Percentiles rank a stretch among this genome's conserved stretches.
Conservation (phyloP, 35 echinoderm and acorn worm species). For the Apostichopus californicus region DNA sequence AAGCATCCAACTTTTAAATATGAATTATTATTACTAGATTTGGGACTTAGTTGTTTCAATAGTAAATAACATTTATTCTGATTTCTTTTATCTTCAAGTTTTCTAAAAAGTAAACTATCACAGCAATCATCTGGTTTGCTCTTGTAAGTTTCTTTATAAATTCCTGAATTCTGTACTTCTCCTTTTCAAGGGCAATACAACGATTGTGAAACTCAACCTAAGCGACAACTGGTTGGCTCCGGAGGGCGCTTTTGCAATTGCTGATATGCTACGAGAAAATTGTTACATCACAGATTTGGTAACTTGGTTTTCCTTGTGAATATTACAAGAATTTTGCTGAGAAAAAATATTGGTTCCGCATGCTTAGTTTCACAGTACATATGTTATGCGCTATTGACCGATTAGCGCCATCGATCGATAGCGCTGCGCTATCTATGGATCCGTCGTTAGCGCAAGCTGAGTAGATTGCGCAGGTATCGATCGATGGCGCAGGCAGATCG, state of each 20-base stretch:
- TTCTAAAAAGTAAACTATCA: background rate
- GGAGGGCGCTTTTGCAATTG: conserved; percentile 77
- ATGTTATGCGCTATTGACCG: too few species aligned
- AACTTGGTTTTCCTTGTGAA: conserved; percentile 25
- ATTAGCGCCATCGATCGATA: too few species aligned
- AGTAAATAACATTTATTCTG: background rate
- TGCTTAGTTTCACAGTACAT: too few species aligned
- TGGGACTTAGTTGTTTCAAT: background rate
- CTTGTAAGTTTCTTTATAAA: background rate
- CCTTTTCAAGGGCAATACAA: conserved; percentile 78
- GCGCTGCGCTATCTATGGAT: too few species aligned
- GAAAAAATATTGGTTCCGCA: too few species aligned
- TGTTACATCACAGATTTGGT: conserved; percentile 97
- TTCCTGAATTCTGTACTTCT: conserved; percentile 8
- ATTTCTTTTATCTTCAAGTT: background rate
- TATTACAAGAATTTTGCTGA: background rate
- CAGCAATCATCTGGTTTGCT: background rate
- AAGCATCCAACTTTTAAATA: too few species aligned
- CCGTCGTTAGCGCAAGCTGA: too few species aligned
- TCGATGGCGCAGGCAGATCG: too few species aligned
- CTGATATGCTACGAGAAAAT: conserved; percentile 98
- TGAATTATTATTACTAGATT: background rate
- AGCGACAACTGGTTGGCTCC: conserved; percentile 95
- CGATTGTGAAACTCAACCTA: conserved; percentile 90
- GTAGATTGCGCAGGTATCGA: too few species aligned